Percentiles rank a stretch among this genome's conserved stretches.
Evolutionary conservation across 2,888 invertebrate genomes (phyloP).

Genomic region (Tridacna crocea): DNA sequence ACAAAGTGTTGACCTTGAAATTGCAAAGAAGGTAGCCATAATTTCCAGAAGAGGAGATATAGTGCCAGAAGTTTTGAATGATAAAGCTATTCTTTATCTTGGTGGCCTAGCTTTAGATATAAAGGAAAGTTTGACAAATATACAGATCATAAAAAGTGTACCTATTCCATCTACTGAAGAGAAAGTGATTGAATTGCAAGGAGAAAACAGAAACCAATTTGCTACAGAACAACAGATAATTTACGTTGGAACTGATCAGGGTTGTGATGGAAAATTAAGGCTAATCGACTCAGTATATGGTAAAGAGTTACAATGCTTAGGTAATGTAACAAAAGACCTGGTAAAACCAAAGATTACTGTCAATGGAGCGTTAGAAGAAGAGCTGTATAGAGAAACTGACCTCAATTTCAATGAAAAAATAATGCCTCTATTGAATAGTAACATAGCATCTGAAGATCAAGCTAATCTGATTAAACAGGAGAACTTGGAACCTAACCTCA

Average conservation of each 20-base stretch:
- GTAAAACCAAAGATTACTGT: neutral
- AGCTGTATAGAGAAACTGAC: too few relatives aligned
- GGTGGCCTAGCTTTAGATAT: conserved; percentile 45
- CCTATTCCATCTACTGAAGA: conserved; percentile 15
- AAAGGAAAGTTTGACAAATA: conserved; percentile 27
- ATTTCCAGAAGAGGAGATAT: conserved; percentile 50
- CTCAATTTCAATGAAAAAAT: neutral
- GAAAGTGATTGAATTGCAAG: conserved; percentile 45
- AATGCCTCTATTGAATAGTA: neutral
- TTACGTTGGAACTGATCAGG: conserved; percentile 40
- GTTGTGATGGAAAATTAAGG: conserved; percentile 43
- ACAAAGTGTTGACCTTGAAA: conserved; percentile 43
- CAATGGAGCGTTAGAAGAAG: neutral
- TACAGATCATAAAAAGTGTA: conserved; percentile 29
- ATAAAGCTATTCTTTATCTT: conserved; percentile 45
- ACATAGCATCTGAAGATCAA: neutral
- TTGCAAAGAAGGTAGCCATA: conserved; percentile 37
- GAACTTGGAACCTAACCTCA: neutral
- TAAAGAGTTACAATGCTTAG: conserved; percentile 41
- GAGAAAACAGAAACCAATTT: conserved; percentile 28
- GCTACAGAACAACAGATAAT: conserved; percentile 49
- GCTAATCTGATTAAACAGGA: neutral
- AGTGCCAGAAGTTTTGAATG: conserved; percentile 39
- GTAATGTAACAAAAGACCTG: neutral
- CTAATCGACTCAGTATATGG: conserved; percentile 24